These are phyloP conservation scores for Myxocyprinus asiaticus DNA, from an alignment of 2,113 vertebrate species.

Conservation along the genomic window DNA sequence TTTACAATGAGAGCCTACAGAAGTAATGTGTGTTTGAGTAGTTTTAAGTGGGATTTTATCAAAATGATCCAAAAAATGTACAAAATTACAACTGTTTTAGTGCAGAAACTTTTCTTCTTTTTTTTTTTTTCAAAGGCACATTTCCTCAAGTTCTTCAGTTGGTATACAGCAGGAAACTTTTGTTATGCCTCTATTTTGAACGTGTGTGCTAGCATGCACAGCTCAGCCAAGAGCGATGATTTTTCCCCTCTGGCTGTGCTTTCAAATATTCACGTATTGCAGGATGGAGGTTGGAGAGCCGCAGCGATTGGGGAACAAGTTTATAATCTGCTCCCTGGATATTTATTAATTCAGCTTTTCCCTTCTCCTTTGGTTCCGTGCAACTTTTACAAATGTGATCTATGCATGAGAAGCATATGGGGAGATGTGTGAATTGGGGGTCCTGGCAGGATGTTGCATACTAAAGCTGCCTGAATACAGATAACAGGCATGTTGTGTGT, in stretches of 20 bases:
- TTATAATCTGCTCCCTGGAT: constrained; percentile 43
- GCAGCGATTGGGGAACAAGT: constrained; percentile 3
- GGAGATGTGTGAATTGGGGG: neutral
- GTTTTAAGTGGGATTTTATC: no score
- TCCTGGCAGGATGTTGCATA: neutral
- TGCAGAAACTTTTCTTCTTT: no score
- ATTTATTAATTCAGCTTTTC: constrained; percentile 22
- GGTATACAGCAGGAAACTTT: neutral
- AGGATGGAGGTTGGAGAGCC: constrained; percentile 9
- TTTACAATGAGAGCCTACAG: no score
- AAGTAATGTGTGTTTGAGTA: no score
- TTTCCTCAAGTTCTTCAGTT: no score
- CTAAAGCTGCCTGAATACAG: constrained; percentile 9
- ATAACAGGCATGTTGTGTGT: constrained; percentile 34
- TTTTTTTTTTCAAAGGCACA: no score
- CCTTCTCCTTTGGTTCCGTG: neutral
- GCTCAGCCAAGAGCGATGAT: constrained; percentile 6
- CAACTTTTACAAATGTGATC: constrained; percentile 1
- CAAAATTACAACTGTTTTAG: no score
- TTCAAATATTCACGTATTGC: constrained; percentile 41
- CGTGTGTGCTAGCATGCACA: neutral
- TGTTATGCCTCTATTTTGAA: constrained; percentile 1
- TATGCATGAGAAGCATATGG: neutral
- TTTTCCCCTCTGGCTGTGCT: constrained; percentile 38
- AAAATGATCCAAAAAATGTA: no score